Evolutionary conservation across 2,797 vertebrate species (phyloP).

Genomic region (Syngnathus acus): DNA sequence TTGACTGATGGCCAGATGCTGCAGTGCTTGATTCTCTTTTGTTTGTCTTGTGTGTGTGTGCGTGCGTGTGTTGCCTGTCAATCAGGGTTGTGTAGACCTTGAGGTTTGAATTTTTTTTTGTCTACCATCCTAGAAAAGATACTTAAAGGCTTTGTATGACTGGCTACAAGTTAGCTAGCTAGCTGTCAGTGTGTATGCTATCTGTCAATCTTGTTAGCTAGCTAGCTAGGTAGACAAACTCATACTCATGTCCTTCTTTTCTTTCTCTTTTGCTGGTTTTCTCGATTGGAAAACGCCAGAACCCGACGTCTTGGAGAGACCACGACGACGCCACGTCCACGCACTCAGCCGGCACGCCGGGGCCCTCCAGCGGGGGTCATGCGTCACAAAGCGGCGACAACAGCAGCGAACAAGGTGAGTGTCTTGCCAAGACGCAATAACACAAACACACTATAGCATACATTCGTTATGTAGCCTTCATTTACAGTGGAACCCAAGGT

Average conservation of each 20-base stretch:
- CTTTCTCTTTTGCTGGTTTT: constrained; percentile 24
- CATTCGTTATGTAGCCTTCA: neutral
- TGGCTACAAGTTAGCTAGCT: neutral
- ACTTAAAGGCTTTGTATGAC: neutral
- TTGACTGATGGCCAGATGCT: constrained; percentile 60
- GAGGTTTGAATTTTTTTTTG: neutral
- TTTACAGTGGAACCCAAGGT: neutral
- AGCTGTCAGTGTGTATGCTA: neutral
- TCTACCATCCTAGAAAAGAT: too few species aligned
- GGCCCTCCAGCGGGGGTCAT: constrained; percentile 97
- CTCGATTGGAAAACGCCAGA: constrained; percentile 77
- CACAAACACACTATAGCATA: neutral
- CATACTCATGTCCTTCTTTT: constrained; percentile 61
- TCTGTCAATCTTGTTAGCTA: too few species aligned
- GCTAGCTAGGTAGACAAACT: constrained; percentile 39
- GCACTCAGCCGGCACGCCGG: constrained; percentile 97
- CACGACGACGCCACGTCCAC: constrained; percentile 98
- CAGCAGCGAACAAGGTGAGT: constrained; percentile 99
- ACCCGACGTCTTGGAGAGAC: constrained; percentile 99
- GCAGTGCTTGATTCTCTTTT: constrained; percentile 36
- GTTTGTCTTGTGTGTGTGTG: constrained; percentile 8
- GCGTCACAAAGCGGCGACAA: constrained; percentile 99
- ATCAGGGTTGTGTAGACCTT: neutral
- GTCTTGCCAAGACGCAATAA: neutral
- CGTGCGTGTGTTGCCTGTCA: neutral